Evolutionary conservation across 64 coral and sea anemone species (phyloP), one percentile per base, ranked within the genome.

Genomic region (Montipora cactus): DNA sequence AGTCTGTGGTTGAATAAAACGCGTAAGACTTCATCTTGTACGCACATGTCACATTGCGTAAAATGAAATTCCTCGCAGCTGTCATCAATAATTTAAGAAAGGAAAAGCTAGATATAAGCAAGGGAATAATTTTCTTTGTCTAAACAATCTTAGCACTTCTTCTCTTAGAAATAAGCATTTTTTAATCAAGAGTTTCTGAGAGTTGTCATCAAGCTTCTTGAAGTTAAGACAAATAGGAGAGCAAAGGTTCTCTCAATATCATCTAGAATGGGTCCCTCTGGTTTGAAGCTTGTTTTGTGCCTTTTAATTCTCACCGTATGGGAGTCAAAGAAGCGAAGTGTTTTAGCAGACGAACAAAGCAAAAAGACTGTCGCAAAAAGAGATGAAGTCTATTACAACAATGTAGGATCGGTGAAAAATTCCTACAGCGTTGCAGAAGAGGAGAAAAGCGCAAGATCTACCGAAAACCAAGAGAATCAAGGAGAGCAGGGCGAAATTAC

Each of bases 71-170:
- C 15, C 16, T 23, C 66, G 2, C 68, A 86, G 82, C 8, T 9
- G 53, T 86, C 82, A 86, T 86, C 64, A 86, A 86, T 86, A 49
- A 86, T 86, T 86, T 16, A 86, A 69, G 82, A 48, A 86, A 50
- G 49, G 9, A 86, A 83, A 83, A 62, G 21, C 20, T 67, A 70
- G 82, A 86, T 86, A 86, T 86, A 86, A 86, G 47, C 59, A 86
- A 71, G 44, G 82, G 15, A 51, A 50, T 19, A 72, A 49, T 13
- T 69, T 21, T 72, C 4, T 46, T 12, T 20, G 16, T 3, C 5
- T 70, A 5, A 50, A 86, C 37, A 69, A 44, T 86, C 71, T 64
- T 86, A 13, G 82, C 64, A 8, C 37, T 47, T 15, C 47, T 86
- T 16, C n/a, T 5, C 28, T 86, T 16, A 18, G 49, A 72, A 86